Base-by-base conservation (phyloP, 2,797 vertebrate genomes). In the Argyrosomus regius region DNA sequence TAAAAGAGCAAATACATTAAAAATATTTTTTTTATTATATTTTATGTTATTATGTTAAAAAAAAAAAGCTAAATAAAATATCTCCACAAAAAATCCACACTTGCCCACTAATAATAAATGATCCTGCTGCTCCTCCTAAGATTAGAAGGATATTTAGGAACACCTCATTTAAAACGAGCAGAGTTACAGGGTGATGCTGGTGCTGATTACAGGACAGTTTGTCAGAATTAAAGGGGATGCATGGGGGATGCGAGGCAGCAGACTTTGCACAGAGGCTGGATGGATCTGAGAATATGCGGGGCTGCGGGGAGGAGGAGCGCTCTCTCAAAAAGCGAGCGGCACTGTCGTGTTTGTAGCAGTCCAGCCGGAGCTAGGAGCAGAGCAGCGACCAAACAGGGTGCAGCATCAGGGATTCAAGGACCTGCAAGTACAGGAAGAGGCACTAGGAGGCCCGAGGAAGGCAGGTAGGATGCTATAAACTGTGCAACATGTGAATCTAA, bases 231-330 rank as follows among this genome's bases (percentile, higher is more conserved):
- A 67, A 89, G 86, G 13, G 86, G 35, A 39, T 39, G 35, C 8
- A 39, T 39, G 35, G 35, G 77, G 84, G 83, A 66, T 82, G 86
- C 31, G 49, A n/a, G 59, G 69, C 75, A 31, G 72, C 61, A 80
- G 82, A 78, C 54, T 60, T 79, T 66, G 48, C 66, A 12, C 50
- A n/a, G 67, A 77, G 64, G 78, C 67, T 81, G 86, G 78, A 75
- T 81, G 71, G 48, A 57, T 75, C 26, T 68, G 62, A 69, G 78
- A 22, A 77, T 26, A 57, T 76, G 63, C 35, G 79, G 71, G 49
- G 66, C 84, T 64, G 52, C 67, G 62, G 91, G 93, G 93, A 93
- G 94, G 93, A 93, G 94, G 93, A 93, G 93, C 93, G 81, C 89
- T 62, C 70, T 74, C 81, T 87, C 62, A 74, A 80, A 39, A 87